A percentile compares a stretch with the other conserved stretches of the same genome.
Conservation (phyloP, 2,888 invertebrate species). For the Chymomyza amoena region DNA sequence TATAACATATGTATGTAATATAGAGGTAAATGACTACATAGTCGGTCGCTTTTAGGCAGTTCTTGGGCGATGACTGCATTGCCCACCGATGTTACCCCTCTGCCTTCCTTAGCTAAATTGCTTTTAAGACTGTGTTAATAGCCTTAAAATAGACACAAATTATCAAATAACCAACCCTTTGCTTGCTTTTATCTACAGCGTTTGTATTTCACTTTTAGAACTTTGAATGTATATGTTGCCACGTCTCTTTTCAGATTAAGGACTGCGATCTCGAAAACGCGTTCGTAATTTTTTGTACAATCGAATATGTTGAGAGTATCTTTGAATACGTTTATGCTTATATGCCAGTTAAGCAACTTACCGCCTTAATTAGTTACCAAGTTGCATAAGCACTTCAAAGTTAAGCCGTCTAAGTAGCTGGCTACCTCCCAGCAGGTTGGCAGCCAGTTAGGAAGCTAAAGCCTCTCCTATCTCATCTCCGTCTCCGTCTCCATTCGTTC, state of each 20-base stretch:
- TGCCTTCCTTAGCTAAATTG: constrained; percentile 40
- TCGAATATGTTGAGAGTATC: background rate
- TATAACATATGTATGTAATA: background rate
- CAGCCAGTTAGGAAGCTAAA: background rate
- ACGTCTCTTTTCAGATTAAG: background rate
- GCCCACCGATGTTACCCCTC: background rate
- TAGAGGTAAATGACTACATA: background rate
- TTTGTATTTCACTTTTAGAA: background rate
- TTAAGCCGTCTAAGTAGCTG: constrained; percentile 59
- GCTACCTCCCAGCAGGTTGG: constrained; percentile 16
- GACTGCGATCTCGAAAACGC: background rate
- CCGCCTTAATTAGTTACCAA: constrained; percentile 59
- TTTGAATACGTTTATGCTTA: background rate
- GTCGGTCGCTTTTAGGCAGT: background rate
- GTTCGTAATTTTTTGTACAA: background rate
- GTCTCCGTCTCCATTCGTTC: too few species aligned
- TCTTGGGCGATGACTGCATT: background rate
- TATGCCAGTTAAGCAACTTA: constrained; percentile 10
- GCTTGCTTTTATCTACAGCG: background rate
- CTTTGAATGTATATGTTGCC: background rate
- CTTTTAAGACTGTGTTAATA: constrained; percentile 47
- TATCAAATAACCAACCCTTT: constrained; percentile 24
- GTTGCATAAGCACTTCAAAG: constrained; percentile 54
- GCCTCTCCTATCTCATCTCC: too few species aligned
- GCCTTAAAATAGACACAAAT: constrained; percentile 57